Evolutionary conservation across 2,113 vertebrate genomes (phyloP).

Genomic region (Mola mola): DNA sequence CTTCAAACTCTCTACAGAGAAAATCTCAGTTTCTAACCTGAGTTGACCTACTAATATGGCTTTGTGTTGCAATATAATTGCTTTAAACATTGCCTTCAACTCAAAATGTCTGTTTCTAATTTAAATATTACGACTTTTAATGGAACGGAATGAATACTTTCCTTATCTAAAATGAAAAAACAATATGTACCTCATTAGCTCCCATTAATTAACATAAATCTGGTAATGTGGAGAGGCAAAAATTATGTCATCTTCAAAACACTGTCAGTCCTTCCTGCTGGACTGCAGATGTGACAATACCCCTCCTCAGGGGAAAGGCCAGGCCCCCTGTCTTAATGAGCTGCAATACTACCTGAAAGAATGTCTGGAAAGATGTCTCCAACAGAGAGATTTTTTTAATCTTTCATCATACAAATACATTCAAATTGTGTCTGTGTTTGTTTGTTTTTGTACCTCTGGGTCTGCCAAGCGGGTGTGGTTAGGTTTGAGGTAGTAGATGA

Average conservation of each 20-base stretch:
- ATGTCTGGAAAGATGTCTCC: neutral
- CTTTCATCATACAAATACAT: neutral
- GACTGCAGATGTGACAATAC: neutral
- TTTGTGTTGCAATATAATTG: neutral
- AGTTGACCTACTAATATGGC: neutral
- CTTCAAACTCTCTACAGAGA: no score
- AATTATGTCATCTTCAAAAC: neutral
- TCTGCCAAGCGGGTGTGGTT: constrained; percentile 86
- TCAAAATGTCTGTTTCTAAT: neutral
- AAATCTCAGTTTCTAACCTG: no score
- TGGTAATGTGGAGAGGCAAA: neutral
- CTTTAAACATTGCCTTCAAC: neutral
- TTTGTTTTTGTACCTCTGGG: constrained; percentile 84
- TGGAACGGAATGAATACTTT: no score
- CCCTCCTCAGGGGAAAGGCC: constrained; percentile 9
- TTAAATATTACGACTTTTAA: no score
- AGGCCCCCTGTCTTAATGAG: neutral
- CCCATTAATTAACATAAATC: no score
- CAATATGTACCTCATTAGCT: no score
- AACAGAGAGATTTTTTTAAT: constrained; percentile 1
- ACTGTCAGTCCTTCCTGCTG: neutral
- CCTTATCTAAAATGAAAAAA: neutral
- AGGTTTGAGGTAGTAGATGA: constrained; percentile 91
- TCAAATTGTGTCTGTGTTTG: neutral
- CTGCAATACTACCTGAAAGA: constrained; percentile 17